These are phyloP conservation scores for Boloria selene DNA, from an alignment of 2,888 invertebrate genomes.

Conservation along the genomic window DNA sequence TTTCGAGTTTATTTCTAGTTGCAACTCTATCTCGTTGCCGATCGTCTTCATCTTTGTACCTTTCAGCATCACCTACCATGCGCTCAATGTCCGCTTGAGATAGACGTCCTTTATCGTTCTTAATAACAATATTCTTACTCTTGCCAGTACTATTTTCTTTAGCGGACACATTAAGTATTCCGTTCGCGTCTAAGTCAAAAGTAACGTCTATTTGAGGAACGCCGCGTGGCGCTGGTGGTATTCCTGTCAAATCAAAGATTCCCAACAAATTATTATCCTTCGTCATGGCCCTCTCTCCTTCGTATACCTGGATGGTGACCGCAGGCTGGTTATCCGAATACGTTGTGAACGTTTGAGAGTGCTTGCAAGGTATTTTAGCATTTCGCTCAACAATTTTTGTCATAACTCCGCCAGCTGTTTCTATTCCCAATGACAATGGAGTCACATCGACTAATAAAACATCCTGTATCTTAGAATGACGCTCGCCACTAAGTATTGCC, in stretches of 20 bases:
- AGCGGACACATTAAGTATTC: constrained; percentile 91
- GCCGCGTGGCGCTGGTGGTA: constrained; percentile 86
- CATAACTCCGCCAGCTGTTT: constrained; percentile 91
- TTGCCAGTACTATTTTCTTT: constrained; percentile 85
- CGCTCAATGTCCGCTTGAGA: constrained; percentile 92
- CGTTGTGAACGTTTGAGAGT: constrained; percentile 88
- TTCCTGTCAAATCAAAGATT: constrained; percentile 84
- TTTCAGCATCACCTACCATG: constrained; percentile 89
- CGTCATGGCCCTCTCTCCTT: constrained; percentile 90
- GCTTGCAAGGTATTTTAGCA: constrained; percentile 86
- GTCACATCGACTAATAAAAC: constrained; percentile 82
- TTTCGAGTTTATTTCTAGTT: constrained; percentile 87
- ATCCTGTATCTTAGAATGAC: constrained; percentile 88
- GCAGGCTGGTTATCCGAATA: constrained; percentile 90
- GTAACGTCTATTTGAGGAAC: constrained; percentile 86
- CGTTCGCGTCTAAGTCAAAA: constrained; percentile 89
- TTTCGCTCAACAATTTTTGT: constrained; percentile 88
- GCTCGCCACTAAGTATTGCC: constrained; percentile 87
- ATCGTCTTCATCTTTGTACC: constrained; percentile 87
- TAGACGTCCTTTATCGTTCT: constrained; percentile 90
- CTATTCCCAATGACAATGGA: constrained; percentile 87
- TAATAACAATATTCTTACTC: constrained; percentile 89
- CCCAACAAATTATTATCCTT: constrained; percentile 88
- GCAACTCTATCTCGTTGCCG: constrained; percentile 84
- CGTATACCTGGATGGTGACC: constrained; percentile 87